These are phyloP conservation scores for Rhodophaea formosa DNA, from an alignment of 2,888 invertebrate species.

Conservation along the genomic window DNA sequence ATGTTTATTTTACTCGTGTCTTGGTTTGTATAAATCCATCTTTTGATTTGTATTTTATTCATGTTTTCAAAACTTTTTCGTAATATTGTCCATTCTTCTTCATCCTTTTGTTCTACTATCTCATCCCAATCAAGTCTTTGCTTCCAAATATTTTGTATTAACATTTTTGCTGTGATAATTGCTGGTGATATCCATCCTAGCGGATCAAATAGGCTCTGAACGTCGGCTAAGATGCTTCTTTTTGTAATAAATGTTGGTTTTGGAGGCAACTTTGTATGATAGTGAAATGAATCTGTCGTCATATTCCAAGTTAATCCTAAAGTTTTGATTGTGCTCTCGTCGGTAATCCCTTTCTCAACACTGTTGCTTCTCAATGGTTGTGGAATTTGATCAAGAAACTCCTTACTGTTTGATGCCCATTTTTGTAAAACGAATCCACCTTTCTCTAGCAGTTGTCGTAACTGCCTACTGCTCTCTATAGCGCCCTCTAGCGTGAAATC, in stretches of 20 bases:
- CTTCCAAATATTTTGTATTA: conserved; percentile 23
- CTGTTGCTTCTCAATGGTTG: neutral
- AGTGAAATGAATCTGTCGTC: neutral
- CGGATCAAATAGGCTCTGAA: conserved; percentile 27
- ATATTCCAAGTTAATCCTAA: neutral
- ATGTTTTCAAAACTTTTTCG: conserved; percentile 4
- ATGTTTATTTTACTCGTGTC: neutral
- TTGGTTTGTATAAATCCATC: conserved; percentile 14
- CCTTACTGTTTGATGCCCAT: neutral
- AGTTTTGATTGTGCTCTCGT: neutral
- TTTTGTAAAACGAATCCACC: neutral
- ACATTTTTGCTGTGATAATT: conserved; percentile 24
- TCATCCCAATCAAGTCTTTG: conserved; percentile 21
- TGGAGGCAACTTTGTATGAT: neutral
- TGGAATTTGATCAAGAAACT: neutral
- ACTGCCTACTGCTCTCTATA: neutral
- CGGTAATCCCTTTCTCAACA: neutral
- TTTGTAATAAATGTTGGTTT: conserved; percentile 10
- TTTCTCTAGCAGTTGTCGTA: neutral
- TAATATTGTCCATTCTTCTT: conserved; percentile 16
- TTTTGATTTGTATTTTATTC: conserved; percentile 12
- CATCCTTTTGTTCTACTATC: conserved; percentile 6
- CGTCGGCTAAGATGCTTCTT: conserved; percentile 8
- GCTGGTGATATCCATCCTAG: conserved; percentile 26
- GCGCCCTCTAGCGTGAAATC: neutral